Base-by-base conservation (phyloP, 2,888 invertebrate species). In the Cylloceria caligata region DNA sequence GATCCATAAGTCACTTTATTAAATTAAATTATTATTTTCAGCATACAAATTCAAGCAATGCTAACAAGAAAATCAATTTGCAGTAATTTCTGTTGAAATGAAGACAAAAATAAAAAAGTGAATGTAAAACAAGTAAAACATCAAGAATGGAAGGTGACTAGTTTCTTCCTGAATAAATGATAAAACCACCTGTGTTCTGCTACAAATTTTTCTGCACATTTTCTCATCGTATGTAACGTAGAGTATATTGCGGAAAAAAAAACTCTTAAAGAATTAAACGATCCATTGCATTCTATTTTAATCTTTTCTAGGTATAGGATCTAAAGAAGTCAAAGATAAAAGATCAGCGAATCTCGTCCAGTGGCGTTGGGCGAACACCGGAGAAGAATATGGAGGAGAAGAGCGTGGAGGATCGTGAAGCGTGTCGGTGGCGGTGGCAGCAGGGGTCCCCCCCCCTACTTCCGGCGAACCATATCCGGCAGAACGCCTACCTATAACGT, bases 401-500 rank as follows among this genome's bases (percentile, higher is more conserved):
- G 83, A 52, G 73, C 67, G 79, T 74, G 84, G 89, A 88, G 89
- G 87, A 90, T 87, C 90, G 87, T 84, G 87, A 88, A 91, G 91
- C 92, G 92, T 92, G 92, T 92, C 92, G 91, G 88, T 90, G 88
- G 90, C 75, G 77, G 73, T 89, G 88, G 89, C 90, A 89, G 90
- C 89, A 88, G 89, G 89, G 88, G 89, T 91, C 90, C 90, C 91
- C 92, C 90, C 90, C 91, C 92, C 91, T 90, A 91, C 91, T 92
- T 92, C 92, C 92, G 92, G 91, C 90, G 89, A 89, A 89, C 88
- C 90, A 89, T 92, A 91, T 92, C 92, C 92, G 92, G 91, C 87
- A 90, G 89, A 90, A 91, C 91, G 91, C 91, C 92, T 86, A 86
- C 85, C 90, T 83, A 78, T 82, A 78, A 72, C 67, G 57, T 52